A percentile compares a stretch with the other conserved stretches of the same genome.
These are phyloP conservation scores for Eublepharis macularius DNA, from an alignment of 2,113 vertebrate genomes.

Conservation along the genomic window DNA sequence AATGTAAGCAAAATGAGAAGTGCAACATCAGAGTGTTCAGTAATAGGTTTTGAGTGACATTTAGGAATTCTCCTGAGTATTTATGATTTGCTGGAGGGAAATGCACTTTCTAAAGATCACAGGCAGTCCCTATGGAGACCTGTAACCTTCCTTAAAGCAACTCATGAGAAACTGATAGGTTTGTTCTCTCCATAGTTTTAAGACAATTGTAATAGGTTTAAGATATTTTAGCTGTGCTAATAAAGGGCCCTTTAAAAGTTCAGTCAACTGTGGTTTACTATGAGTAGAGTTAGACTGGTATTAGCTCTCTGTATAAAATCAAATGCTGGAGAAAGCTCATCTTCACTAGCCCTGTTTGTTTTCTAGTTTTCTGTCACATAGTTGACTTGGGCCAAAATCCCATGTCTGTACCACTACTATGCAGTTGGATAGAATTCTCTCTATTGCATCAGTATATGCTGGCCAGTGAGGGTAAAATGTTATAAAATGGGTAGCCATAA, in stretches of 20 bases:
- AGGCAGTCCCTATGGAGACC: constrained; percentile 64
- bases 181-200: constrained; percentile 44
- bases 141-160: constrained; percentile 65
- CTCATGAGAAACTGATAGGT: constrained; percentile 45
- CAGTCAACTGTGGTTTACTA: constrained; percentile 25
- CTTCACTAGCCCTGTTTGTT: neutral
- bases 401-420: neutral
- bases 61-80: constrained; percentile 56
- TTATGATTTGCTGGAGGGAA: constrained; percentile 58
- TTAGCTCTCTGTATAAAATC: neutral
- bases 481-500: no score
- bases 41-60: constrained; percentile 62
- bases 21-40: constrained; percentile 8
- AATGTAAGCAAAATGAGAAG: constrained; percentile 33
- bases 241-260: constrained; percentile 33
- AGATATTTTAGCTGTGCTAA: constrained; percentile 3
- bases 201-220: constrained; percentile 17
- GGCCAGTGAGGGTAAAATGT: neutral
- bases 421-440: no score
- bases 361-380: neutral
- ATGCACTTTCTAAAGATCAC: constrained; percentile 64
- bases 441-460: no score
- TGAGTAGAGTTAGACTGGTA: neutral
- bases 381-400: neutral
- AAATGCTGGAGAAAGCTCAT: neutral